Base-by-base conservation (phyloP, 1,140 invertebrate species). In the Bombus sylvicola region DNA sequence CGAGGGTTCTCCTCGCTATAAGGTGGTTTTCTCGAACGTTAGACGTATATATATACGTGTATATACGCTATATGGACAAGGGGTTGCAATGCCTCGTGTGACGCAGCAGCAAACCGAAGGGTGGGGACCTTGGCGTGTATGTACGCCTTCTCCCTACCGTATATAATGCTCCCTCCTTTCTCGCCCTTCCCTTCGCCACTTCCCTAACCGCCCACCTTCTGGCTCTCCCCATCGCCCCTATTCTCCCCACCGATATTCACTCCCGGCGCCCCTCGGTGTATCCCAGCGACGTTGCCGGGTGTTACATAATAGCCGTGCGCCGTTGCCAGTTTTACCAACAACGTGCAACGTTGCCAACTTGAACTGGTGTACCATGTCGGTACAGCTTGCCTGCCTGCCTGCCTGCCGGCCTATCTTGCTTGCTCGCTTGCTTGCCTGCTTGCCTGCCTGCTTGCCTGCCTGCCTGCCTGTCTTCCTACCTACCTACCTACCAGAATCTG, bases 281-380 rank as follows among this genome's bases (percentile, higher is more conserved):
- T 89, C 87, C 83, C 89, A 73, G 91, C 93, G 90, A 91, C 91
- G 93, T 94, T 94, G 93, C 93, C 93, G 94, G 94, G 93, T 94
- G 94, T 94, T 94, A 94, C 94, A 94, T 94, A 94, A 94, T 94
- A 93, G 93, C 86, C 88, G 87, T 74, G 88, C 92, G 71, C 47
- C 73, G 92, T 93, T 93, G 93, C 92, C 91, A 86, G 64, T 66
- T 76, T 57, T 37, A 69, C 39, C 81, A 47, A 64, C 89, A 80
- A 59, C 62, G 75, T 39, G 87, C 95, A 87, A 82, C 86, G 95
- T 95, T 95, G 95, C 93, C 95, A 89, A 79, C 80, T 95, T 88
- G 91, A 86, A 85, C 85, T 89, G 82, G 59, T 84, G 87, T 87
- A 89, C 89, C 88, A 77, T 89, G 86, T 89, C 88, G 83, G 81